Conservation (phyloP, 2,113 vertebrate species). For the Perca schrenkii region DNA sequence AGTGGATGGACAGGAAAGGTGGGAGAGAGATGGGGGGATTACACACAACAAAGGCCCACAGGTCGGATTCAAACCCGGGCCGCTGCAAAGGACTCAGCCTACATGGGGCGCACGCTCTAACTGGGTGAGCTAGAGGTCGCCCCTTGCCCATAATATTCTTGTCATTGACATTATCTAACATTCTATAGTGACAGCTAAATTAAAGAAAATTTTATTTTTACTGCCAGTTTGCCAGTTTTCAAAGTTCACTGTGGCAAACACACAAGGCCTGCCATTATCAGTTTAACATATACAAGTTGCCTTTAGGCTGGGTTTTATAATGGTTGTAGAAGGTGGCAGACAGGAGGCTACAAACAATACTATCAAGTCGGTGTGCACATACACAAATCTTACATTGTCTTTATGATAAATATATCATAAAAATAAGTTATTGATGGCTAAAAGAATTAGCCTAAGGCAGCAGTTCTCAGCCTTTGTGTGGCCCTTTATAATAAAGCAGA, state of each 20-base stretch:
- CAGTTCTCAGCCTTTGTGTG: not conserved
- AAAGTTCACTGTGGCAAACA: not conserved
- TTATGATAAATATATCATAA: not conserved
- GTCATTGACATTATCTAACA: not conserved
- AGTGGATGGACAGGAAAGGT: too few species aligned
- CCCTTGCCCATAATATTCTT: not conserved
- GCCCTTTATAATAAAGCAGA: not conserved
- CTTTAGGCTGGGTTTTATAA: not conserved
- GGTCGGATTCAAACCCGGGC: too few species aligned
- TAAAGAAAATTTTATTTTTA: conserved; percentile 28
- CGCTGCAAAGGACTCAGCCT: too few species aligned
- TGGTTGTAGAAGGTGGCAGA: not conserved
- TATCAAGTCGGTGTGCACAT: not conserved
- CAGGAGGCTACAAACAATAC: not conserved
- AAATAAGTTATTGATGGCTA: not conserved
- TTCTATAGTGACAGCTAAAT: not conserved
- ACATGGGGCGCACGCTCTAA: too few species aligned
- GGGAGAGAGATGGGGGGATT: too few species aligned
- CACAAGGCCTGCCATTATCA: not conserved
- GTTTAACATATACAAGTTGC: not conserved
- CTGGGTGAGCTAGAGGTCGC: too few species aligned
- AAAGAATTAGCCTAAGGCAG: not conserved
- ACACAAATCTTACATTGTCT: not conserved
- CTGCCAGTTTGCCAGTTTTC: conserved; percentile 2
- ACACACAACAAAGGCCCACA: too few species aligned